These are phyloP conservation scores for Epirrhoe tristata DNA, from an alignment of 2,888 invertebrate species.

Conservation along the genomic window DNA sequence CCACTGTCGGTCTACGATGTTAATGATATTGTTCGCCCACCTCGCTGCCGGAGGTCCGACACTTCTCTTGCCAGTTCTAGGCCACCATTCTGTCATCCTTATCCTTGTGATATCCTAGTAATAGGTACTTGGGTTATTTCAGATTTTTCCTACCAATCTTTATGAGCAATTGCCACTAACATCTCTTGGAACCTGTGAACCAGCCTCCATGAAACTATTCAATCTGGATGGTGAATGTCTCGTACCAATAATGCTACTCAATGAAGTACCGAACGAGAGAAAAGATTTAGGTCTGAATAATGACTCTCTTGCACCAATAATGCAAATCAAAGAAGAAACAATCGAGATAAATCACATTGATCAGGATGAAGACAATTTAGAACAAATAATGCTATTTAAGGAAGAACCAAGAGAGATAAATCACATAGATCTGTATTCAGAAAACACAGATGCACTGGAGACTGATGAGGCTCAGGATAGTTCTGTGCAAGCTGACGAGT, in stretches of 20 bases:
- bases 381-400: not conserved
- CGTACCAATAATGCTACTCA: not conserved
- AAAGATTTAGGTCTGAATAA: not conserved
- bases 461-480: constrained; percentile 6
- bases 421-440: not conserved
- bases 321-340: not conserved
- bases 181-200: constrained; percentile 3
- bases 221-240: constrained; percentile 9
- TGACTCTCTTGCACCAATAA: constrained; percentile 10
- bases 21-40: too few species aligned
- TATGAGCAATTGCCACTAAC: constrained; percentile 12
- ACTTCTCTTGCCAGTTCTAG: too few species aligned
- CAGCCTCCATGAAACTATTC: constrained; percentile 4
- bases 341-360: too few species aligned
- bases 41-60: too few species aligned
- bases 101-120: too few species aligned
- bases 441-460: not conserved
- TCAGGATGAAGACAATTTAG: not conserved
- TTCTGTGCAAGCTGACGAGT: not conserved
- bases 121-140: constrained; percentile 13
- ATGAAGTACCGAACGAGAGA: not conserved
- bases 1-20: too few species aligned
- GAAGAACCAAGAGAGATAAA: not conserved
- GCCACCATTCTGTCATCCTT: too few species aligned
- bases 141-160: constrained; percentile 12